Conservation (phyloP, 2,888 invertebrate genomes). For the Pycnomerus fuliginosus region DNA sequence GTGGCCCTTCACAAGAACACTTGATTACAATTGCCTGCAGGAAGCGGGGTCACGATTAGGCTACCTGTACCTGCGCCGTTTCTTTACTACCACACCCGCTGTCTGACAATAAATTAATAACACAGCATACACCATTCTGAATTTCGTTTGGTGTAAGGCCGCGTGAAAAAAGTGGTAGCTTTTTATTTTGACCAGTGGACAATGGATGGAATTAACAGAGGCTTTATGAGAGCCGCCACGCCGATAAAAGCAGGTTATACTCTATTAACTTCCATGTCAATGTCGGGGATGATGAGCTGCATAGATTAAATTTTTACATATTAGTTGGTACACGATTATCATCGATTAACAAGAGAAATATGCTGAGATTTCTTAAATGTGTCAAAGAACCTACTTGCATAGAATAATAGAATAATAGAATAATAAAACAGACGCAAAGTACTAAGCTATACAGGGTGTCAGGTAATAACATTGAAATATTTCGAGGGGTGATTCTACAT, state of each 20-base stretch:
- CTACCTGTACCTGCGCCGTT: constrained; percentile 29
- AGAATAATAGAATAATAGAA: too few relatives aligned
- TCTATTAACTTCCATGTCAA: constrained; percentile 20
- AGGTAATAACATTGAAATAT: too few relatives aligned
- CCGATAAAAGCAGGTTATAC: constrained; percentile 12
- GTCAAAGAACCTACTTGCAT: too few relatives aligned
- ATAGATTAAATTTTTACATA: not conserved
- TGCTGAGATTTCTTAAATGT: too few relatives aligned
- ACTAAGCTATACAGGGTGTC: too few relatives aligned
- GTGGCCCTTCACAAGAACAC: constrained; percentile 23
- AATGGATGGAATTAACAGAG: constrained; percentile 27
- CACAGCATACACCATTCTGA: constrained; percentile 8
- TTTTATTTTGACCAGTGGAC: constrained; percentile 37
- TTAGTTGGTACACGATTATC: not conserved
- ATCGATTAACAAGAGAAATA: too few relatives aligned
- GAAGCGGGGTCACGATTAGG: constrained; percentile 31
- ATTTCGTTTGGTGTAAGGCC: constrained; percentile 29
- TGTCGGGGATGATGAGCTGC: constrained; percentile 22
- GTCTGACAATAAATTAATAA: constrained; percentile 16
- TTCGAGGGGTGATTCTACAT: too few relatives aligned
- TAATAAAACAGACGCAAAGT: too few relatives aligned
- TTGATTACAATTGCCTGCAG: constrained; percentile 37
- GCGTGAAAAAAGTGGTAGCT: constrained; percentile 28
- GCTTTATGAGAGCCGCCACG: constrained; percentile 24
- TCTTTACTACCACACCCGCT: constrained; percentile 24